A percentile compares a stretch with the other conserved stretches of the same genome.
These are phyloP conservation scores for Toxotes lorentzi DNA, from an alignment of 2,797 vertebrate species.

Conservation along the genomic window DNA sequence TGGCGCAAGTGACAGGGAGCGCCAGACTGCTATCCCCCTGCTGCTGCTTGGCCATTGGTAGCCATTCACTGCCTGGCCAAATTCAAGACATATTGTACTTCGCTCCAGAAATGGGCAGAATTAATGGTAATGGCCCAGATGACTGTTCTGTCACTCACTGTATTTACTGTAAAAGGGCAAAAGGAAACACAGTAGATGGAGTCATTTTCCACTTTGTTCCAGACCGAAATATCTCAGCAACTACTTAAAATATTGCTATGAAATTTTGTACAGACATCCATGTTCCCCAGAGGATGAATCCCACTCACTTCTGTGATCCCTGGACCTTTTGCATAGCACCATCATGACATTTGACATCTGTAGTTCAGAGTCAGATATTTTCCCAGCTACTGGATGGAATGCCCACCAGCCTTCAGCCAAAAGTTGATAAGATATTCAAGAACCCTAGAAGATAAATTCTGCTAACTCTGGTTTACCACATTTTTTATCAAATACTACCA, in stretches of 20 bases:
- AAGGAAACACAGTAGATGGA: conserved; percentile 1
- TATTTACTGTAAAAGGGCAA: conserved; percentile 24
- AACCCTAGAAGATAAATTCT: not conserved
- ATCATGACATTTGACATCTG: not conserved
- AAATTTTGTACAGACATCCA: no score
- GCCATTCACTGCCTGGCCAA: conserved; percentile 49
- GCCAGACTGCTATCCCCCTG: conserved; percentile 61
- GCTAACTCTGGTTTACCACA: not conserved
- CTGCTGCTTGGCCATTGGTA: conserved; percentile 56
- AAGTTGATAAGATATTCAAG: not conserved
- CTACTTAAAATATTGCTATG: not conserved
- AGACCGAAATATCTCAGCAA: not conserved
- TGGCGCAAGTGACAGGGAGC: conserved; percentile 51
- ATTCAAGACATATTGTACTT: conserved; percentile 30
- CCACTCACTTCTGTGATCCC: no score
- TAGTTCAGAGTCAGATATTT: not conserved
- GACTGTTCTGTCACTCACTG: conserved; percentile 34
- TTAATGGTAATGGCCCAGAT: conserved; percentile 38
- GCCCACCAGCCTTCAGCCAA: not conserved
- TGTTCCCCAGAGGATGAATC: not conserved
- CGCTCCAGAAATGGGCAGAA: conserved; percentile 46
- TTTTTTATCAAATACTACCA: not conserved
- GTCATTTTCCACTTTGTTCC: conserved; percentile 7
- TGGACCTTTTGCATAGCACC: not conserved
- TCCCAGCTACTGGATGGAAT: not conserved